Evolutionary conservation across 2,888 invertebrate species (phyloP), one percentile per base, ranked within the genome.

Genomic region (Synanthedon andrenaeformis): DNA sequence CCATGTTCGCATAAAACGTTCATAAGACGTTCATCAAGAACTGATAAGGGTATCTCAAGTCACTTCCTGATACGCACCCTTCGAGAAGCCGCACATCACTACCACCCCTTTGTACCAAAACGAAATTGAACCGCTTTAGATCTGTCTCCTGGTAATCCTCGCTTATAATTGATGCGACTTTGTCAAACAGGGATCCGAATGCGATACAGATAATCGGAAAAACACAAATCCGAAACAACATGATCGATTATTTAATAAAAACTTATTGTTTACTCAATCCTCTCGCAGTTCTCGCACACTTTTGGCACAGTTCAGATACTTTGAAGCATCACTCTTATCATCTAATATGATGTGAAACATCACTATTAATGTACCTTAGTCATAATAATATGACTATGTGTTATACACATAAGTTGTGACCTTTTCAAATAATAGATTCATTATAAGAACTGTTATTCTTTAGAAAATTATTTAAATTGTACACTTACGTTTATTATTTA

Each of bases 81-180:
- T 63, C 59, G 56, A 59, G 55, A 56, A 59, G 58, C 61, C 61
- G 55, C 58, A 60, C 59, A 55, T 60, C 59, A 59, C 51, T 57
- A 52, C 53, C 57, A 59, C 58, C 54, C 53, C 59, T 62, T 64
- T 63, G 62, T 67, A 59, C 58, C 63, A 58, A 62, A 63, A 66
- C 75, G 74, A 82, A 84, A 84, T 84, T 82, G 85, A 83, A 82
- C 82, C 82, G 82, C 77, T 85, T 85, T 73, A 76, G 76, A 81
- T 76, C 85, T 85, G 87, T 87, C 87, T 74, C 69, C 61, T 59
- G 60, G 77, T 86, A 86, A 87, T 82, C 86, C 87, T 69, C 69
- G 78, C 77, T 83, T 85, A 85, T 87, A 86, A 87, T 87, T 87
- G 87, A 87, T 86, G 87, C 77, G 79, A 79, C 82, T 78, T 82